Percentiles rank a stretch among this genome's conserved stretches.
phyloP scores from a whole-genome alignment of 2,888 invertebrate species.

The Oegoconia quadripuncta region DNA sequence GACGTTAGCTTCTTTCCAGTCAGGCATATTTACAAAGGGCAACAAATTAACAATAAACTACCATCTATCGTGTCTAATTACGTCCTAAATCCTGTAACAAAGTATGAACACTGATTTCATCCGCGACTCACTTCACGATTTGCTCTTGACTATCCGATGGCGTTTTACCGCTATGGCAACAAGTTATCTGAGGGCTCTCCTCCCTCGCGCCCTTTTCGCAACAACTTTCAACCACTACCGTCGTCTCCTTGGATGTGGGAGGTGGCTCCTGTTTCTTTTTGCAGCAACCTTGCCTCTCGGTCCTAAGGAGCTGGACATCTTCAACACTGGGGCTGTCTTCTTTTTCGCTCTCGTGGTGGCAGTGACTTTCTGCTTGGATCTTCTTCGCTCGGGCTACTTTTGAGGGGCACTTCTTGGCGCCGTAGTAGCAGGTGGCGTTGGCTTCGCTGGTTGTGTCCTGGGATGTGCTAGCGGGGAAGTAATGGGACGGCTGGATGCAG shows the following conservation, averaged over 20 bases:
- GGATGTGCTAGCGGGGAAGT: slow-evolving; percentile 51
- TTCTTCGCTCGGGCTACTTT: slow-evolving; percentile 55
- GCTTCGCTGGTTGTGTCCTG: slow-evolving; percentile 32
- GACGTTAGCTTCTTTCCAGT: no score
- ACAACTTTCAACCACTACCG: slow-evolving; percentile 29
- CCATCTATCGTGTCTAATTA: not conserved
- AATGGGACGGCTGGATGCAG: slow-evolving; percentile 68
- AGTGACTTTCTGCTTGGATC: slow-evolving; percentile 17
- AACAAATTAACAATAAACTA: no score
- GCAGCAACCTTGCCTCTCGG: slow-evolving; percentile 53
- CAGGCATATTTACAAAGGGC: no score
- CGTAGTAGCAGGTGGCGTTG: slow-evolving; percentile 54
- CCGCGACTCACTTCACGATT: slow-evolving; percentile 45
- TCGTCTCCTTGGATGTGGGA: slow-evolving; percentile 27
- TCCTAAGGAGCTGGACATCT: slow-evolving; percentile 51
- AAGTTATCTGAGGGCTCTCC: slow-evolving; percentile 52
- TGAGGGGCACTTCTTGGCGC: slow-evolving; percentile 62
- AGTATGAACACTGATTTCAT: no score
- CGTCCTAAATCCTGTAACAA: no score
- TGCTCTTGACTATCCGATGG: slow-evolving; percentile 64
- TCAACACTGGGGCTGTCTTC: slow-evolving; percentile 60
- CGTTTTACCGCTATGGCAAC: slow-evolving; percentile 50
- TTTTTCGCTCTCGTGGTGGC: slow-evolving; percentile 48
- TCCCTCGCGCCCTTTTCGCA: slow-evolving; percentile 30
- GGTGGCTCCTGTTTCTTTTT: slow-evolving; percentile 52